phyloP scores from a whole-genome alignment of 1,140 invertebrate genomes.

The Drosophila nikananu region DNA sequence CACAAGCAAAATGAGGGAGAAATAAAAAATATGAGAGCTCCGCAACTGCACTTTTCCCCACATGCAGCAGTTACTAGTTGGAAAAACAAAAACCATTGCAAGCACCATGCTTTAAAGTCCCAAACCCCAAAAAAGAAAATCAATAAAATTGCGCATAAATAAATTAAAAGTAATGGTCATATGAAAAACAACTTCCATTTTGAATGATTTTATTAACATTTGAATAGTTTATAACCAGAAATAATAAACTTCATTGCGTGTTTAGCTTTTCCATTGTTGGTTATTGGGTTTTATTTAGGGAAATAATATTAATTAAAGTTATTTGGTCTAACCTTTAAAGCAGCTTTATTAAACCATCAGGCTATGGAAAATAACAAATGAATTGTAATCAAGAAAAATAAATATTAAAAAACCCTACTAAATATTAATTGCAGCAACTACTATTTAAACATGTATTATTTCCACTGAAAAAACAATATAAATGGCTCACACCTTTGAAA shows the following conservation, averaged over 20 bases:
- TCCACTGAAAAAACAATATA: not conserved
- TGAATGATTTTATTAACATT: slow-evolving; percentile 18
- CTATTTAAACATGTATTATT: not conserved
- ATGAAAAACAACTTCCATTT: slow-evolving; percentile 16
- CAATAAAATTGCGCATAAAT: slow-evolving; percentile 39
- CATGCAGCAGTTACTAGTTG: slow-evolving; percentile 5
- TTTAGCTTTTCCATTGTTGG: no score
- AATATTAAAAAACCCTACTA: no score
- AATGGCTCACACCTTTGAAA: not conserved
- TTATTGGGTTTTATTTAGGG: no score
- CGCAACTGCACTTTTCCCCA: slow-evolving; percentile 22
- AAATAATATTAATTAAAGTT: not conserved
- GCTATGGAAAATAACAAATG: not conserved
- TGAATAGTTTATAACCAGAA: slow-evolving; percentile 6
- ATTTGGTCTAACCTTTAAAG: not conserved
- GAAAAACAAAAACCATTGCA: slow-evolving; percentile 22
- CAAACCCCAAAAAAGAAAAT: slow-evolving; percentile 8
- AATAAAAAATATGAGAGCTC: slow-evolving; percentile 41
- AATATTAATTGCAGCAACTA: not conserved
- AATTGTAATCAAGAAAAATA: not conserved
- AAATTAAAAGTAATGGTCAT: slow-evolving; percentile 41
- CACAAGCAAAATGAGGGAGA: slow-evolving; percentile 46
- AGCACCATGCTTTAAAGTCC: slow-evolving; percentile 1
- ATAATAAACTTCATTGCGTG: no score
- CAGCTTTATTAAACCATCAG: not conserved